Conservation (phyloP, 2,797 vertebrate genomes). For the Pantherophis vulpinus region DNA sequence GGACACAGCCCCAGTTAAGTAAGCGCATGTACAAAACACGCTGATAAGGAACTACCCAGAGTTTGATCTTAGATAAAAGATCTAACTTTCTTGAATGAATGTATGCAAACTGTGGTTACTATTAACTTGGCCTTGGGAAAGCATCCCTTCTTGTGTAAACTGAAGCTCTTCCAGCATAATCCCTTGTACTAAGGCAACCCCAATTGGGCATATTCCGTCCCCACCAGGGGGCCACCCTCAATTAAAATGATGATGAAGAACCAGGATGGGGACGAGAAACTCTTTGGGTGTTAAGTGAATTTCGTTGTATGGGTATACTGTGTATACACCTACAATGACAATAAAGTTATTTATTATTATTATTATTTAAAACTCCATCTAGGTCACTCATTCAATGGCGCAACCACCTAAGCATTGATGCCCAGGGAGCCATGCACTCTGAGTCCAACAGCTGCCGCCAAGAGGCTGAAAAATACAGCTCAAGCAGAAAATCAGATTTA, state of each 20-base stretch:
- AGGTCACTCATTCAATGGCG: background rate
- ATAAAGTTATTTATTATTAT: too few species aligned
- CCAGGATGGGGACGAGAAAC: background rate
- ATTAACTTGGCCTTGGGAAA: background rate
- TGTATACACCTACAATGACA: too few species aligned
- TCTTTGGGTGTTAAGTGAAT: too few species aligned
- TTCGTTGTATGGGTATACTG: too few species aligned
- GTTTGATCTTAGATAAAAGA: background rate
- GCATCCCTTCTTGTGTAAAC: background rate
- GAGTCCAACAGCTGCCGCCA: background rate
- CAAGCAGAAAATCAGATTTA: background rate
- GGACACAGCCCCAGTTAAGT: background rate
- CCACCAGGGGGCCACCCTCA: too few species aligned
- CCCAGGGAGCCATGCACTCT: background rate
- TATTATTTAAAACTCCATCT: background rate
- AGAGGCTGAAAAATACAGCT: background rate
- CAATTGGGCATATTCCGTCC: background rate
- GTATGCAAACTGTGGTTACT: background rate
- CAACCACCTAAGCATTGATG: background rate
- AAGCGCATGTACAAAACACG: background rate
- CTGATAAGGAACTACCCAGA: too few species aligned
- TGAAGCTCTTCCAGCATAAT: background rate
- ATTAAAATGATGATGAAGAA: background rate
- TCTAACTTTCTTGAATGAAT: background rate
- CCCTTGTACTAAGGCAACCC: background rate